Evolutionary conservation across 2,888 invertebrate species (phyloP).

Genomic region (Alloplasta piceator): DNA sequence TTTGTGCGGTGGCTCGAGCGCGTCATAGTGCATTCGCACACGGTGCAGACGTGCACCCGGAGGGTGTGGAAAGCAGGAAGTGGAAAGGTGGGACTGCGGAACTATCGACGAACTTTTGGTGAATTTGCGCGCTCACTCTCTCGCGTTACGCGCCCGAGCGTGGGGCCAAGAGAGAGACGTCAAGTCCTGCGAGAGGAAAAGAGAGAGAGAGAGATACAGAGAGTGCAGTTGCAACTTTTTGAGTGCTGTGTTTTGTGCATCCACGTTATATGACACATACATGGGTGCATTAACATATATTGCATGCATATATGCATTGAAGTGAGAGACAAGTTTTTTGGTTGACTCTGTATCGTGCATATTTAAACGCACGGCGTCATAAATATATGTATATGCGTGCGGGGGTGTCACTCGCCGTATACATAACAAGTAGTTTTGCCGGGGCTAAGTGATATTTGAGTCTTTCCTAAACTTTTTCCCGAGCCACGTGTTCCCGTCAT

Average conservation of each 20-base stretch:
- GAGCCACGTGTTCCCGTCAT: conserved; percentile 44
- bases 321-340: neutral
- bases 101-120: conserved; percentile 67
- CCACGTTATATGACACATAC: too few relatives aligned
- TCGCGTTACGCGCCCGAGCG: conserved; percentile 10
- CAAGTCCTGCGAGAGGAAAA: conserved; percentile 7
- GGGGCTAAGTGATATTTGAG: too few relatives aligned
- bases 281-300: conserved; percentile 2
- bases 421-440: too few relatives aligned
- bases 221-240: conserved; percentile 56
- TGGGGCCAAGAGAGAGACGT: neutral
- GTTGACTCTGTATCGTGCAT: conserved; percentile 5
- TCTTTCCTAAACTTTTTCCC: conserved; percentile 20
- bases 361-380: neutral
- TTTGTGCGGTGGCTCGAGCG: conserved; percentile 37
- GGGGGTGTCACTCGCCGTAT: neutral
- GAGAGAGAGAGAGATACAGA: conserved; percentile 15
- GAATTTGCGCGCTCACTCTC: conserved; percentile 66
- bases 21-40: conserved; percentile 62
- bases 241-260: conserved; percentile 51
- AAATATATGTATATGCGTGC: conserved; percentile 1
- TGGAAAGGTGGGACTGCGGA: conserved; percentile 67
- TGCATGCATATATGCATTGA: conserved; percentile 4
- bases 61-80: conserved; percentile 65
- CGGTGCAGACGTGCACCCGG: conserved; percentile 61